Conservation (phyloP, 2,888 invertebrate genomes). For the Smittia sp. region DNA sequence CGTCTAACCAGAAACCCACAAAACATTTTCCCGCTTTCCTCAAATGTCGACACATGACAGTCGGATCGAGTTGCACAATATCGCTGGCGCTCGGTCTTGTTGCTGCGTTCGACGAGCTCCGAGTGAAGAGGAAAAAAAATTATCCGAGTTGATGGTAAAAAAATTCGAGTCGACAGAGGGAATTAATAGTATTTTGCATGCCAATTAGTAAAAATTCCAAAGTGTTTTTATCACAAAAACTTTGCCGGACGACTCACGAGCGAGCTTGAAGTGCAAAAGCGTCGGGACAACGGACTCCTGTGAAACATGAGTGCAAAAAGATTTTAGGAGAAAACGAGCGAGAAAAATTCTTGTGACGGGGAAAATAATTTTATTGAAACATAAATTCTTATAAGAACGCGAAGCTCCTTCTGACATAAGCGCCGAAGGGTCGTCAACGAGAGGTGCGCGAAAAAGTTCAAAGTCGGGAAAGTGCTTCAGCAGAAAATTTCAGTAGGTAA, state of each 20-base stretch:
- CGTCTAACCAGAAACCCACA: not conserved
- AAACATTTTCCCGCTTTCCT: not conserved
- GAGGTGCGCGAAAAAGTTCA: slow-evolving; percentile 2
- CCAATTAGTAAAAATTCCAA: slow-evolving; percentile 38
- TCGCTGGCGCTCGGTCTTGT: too few species aligned
- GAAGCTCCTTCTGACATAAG: slow-evolving; percentile 3
- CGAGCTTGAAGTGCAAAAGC: slow-evolving; percentile 11
- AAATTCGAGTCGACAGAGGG: slow-evolving; percentile 21
- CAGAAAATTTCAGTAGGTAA: slow-evolving; percentile 39
- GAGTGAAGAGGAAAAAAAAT: not conserved
- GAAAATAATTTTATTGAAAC: slow-evolving; percentile 27
- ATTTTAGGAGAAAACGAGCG: slow-evolving; percentile 32
- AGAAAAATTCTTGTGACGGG: slow-evolving; percentile 18
- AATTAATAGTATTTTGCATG: slow-evolving; percentile 33
- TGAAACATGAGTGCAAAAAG: slow-evolving; percentile 39
- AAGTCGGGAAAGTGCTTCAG: slow-evolving; percentile 26
- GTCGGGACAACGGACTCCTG: slow-evolving; percentile 21
- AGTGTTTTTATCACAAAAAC: slow-evolving; percentile 32
- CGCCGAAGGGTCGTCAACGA: not conserved
- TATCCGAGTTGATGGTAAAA: slow-evolving; percentile 18
- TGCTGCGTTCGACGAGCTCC: not conserved
- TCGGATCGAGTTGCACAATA: not conserved
- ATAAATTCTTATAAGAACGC: slow-evolving; percentile 25
- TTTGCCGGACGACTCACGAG: slow-evolving; percentile 21
- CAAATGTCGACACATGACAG: not conserved